Base-by-base conservation (phyloP, 2,888 invertebrate genomes). In the Allygus modestus region DNA sequence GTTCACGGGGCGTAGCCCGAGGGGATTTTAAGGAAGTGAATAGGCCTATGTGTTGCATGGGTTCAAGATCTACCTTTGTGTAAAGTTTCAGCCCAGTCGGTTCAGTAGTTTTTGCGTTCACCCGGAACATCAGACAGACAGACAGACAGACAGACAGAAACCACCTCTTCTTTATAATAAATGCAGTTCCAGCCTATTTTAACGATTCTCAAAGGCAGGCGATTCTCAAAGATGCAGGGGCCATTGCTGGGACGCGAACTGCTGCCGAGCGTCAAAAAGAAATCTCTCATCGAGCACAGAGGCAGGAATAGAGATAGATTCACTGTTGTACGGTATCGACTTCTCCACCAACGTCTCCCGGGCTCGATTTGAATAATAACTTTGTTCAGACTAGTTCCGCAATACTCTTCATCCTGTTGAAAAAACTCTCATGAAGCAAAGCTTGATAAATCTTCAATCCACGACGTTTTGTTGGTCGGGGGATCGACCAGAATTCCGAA, bases 331-430 rank as follows among this genome's bases (percentile, higher is more conserved):
- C 28, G 92, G 92, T 12, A 87, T 92, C 54, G 92, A 92, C 87
- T 92, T 91, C 86, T 95, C 95, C 90, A 94, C 95, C 54, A 93
- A 94, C 89, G 91, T 96, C 15, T 93, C 94, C 20, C 92, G 95
- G 86, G 95, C 96, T 0, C 92, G 95, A 86, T 96, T 96, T 89
- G 96, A n/a, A n/a, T n/a, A 96, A 90, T 95, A 96, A 89, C 92
- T 96, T 12, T 94, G 93, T 90, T 92, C 93, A 0, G 95, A 95
- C 88, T 90, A 95, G 65, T 95, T 96, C 92, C 91, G 95, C 65
- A 91, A 92, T 31, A 96, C 96, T 0, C 90, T 97, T 85, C 89
- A 90, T 28, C 91, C 91, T 15, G 91, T 92, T 0, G 90, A 91
- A 85, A 90, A 90, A 86, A 90, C 91, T 0, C 88, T 92, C 86